Evolutionary conservation across 1,140 invertebrate species (phyloP), one percentile per base, ranked within the genome.

Genomic region (Tetramorium parvispinum): DNA sequence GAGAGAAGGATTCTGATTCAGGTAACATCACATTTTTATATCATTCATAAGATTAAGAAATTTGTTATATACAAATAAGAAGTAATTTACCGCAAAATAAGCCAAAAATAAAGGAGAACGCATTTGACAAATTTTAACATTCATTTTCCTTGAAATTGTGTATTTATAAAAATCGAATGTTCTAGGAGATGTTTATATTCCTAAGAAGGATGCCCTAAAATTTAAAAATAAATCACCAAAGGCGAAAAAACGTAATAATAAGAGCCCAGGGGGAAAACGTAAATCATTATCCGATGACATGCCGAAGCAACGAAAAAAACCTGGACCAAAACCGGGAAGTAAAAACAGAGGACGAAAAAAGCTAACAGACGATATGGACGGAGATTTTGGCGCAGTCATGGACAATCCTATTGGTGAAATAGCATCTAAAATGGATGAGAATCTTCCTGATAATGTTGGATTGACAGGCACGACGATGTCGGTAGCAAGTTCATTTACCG

Each of bases 281-380:
- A 93, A 93, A 79, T 89, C 87, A 4, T 71, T 92, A 0, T 91
- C 89, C 7, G 94, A 95, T 40, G 94, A 93, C 0, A 91, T 89
- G 6, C 94, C 94, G 0, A 95, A 94, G 18, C 92, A 92, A 59
- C 92, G 94, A 11, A 95, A 94, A 75, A 95, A 95, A 55, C 94
- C 95, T 5, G 95, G 95, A 0, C 95, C 95, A 0, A 95, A 95
- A 75, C 95, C 95, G 2, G 95, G 95, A 3, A 95, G 94, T 57
- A 95, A 95, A 40, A 94, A 95, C 43, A 94, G 92, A 70, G 93
- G 93, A 0, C 92, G 94, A 0, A 85, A 90, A 11, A 92, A 90
- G 21, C 85, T 89, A 21, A 91, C 90, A 7, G 93, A 94, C 59
- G 94, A 94, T n/a, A 88, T 92, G 18, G 94, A 95, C 18, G 51